These are phyloP conservation scores for Abrostola triplasia DNA, from an alignment of 2,888 invertebrate species.

Conservation along the genomic window DNA sequence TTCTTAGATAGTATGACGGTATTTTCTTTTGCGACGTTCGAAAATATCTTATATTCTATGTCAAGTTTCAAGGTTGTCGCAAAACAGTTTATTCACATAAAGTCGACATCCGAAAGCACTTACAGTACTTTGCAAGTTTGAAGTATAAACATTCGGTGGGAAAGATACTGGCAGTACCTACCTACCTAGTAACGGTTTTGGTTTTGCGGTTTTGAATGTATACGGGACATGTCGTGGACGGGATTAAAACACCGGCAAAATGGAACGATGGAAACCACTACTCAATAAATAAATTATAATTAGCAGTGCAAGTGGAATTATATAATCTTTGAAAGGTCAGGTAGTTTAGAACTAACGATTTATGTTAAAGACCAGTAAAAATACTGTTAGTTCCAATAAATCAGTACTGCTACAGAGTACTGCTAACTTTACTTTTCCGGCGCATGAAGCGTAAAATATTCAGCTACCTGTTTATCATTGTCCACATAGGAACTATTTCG, in stretches of 20 bases:
- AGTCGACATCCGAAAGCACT: neutral
- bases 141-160: too few relatives aligned
- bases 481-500: conserved; percentile 57
- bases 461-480: conserved; percentile 52
- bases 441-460: conserved; percentile 40
- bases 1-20: conserved; percentile 12
- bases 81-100: neutral
- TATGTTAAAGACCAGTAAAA: neutral
- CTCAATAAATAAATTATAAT: too few relatives aligned
- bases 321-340: too few relatives aligned
- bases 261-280: too few relatives aligned
- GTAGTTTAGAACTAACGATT: neutral
- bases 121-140: neutral
- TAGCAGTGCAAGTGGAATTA: too few relatives aligned
- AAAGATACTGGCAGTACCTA: too few relatives aligned
- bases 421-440: conserved; percentile 4
- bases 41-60: neutral
- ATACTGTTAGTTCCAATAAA: neutral
- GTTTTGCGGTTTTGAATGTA: too few relatives aligned
- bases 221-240: too few relatives aligned
- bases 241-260: too few relatives aligned
- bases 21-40: conserved; percentile 17
- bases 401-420: neutral
- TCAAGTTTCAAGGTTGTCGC: neutral
- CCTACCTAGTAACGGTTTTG: too few relatives aligned